Evolutionary conservation across 2,888 invertebrate species (phyloP).

Genomic region (Diplazon laetatorius): DNA sequence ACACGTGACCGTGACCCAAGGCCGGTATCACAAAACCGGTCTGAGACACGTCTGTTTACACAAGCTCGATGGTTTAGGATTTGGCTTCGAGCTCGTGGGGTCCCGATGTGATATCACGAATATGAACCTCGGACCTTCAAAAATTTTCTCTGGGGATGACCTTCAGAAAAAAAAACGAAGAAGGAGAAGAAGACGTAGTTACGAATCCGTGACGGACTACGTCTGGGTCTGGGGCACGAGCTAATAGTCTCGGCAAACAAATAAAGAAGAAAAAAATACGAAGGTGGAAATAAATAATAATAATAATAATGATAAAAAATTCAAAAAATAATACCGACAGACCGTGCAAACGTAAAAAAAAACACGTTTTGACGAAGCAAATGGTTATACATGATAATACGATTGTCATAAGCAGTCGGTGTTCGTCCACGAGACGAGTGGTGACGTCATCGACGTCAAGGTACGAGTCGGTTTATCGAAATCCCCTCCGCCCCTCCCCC

Average conservation of each 20-base stretch:
- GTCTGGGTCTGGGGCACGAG: constrained; percentile 36
- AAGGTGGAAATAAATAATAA: constrained; percentile 23
- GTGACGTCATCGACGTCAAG: constrained; percentile 59
- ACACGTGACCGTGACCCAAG: too few relatives aligned
- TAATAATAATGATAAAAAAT: not conserved
- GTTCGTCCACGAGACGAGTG: constrained; percentile 31
- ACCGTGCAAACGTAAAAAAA: constrained; percentile 6
- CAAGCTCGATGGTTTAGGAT: constrained; percentile 29
- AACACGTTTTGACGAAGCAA: constrained; percentile 29
- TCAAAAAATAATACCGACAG: constrained; percentile 18
- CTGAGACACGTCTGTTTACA: too few relatives aligned
- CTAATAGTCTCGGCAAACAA: constrained; percentile 35
- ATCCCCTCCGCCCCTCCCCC: constrained; percentile 55
- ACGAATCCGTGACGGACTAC: constrained; percentile 49
- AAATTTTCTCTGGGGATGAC: constrained; percentile 44
- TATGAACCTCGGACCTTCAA: constrained; percentile 36
- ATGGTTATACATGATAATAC: constrained; percentile 37
- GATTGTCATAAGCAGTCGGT: constrained; percentile 53
- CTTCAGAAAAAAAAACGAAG: constrained; percentile 33
- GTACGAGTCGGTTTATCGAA: constrained; percentile 40
- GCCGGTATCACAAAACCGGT: too few relatives aligned
- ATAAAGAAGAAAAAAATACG: constrained; percentile 5
- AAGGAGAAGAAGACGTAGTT: too few relatives aligned
- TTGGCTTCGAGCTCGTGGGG: constrained; percentile 10
- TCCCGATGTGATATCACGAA: not conserved